Evolutionary conservation across 2,797 vertebrate genomes (phyloP).

Genomic region (Phrynocephalus vlangalii): DNA sequence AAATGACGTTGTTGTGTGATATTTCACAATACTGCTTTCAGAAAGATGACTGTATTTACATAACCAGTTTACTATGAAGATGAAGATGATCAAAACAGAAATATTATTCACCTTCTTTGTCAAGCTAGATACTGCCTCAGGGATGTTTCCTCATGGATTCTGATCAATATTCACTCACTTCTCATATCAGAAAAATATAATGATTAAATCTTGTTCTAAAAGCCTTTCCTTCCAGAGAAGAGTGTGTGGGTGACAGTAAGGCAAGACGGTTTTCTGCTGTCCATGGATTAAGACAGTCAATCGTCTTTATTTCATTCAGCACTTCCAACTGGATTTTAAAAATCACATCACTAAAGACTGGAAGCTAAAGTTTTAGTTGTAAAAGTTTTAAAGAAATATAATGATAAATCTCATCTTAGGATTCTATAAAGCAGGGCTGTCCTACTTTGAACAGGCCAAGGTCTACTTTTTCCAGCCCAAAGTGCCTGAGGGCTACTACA

Average conservation of each 20-base stretch:
- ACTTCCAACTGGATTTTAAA: conserved; percentile 55
- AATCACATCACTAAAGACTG: conserved; percentile 51
- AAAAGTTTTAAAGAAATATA: conserved; percentile 30
- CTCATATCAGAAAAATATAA: conserved; percentile 68
- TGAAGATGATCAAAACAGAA: conserved; percentile 58
- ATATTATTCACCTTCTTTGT: conserved; percentile 68
- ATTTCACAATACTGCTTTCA: conserved; percentile 14
- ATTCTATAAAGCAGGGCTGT: neutral
- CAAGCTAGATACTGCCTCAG: conserved; percentile 64
- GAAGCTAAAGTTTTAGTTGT: conserved; percentile 49
- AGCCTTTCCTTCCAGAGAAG: conserved; percentile 50
- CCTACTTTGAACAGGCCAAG: no score
- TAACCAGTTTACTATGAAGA: conserved; percentile 53
- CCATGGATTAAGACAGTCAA: conserved; percentile 51
- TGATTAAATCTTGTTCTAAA: conserved; percentile 69
- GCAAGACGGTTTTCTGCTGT: conserved; percentile 61
- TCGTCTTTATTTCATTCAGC: conserved; percentile 48
- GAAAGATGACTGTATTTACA: conserved; percentile 54
- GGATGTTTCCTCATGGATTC: conserved; percentile 68
- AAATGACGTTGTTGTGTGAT: neutral
- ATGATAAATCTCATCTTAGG: conserved; percentile 31
- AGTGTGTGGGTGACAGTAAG: conserved; percentile 66
- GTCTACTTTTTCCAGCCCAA: no score
- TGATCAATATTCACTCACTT: conserved; percentile 74
- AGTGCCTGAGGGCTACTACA: no score